A percentile compares a stretch with the other conserved stretches of the same genome.
phyloP scores from a whole-genome alignment of 2,888 invertebrate species.

The Caenorhabditis sinica region DNA sequence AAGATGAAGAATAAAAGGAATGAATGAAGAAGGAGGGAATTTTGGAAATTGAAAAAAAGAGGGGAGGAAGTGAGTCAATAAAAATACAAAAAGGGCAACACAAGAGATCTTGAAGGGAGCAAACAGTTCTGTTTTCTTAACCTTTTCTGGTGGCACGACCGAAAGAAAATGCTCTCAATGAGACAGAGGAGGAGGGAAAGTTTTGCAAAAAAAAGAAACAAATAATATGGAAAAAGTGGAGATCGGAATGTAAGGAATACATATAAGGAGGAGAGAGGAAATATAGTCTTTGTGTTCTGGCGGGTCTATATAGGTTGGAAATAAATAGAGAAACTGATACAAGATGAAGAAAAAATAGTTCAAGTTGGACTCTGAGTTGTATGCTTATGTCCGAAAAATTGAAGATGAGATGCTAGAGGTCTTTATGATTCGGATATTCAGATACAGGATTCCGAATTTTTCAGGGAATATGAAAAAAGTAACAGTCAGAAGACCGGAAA shows the following conservation, averaged over 20 bases:
- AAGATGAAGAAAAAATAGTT: too few relatives aligned
- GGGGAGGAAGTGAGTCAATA: constrained; percentile 20
- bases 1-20: neutral
- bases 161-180: constrained; percentile 39
- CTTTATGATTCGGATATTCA: too few relatives aligned
- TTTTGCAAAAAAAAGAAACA: constrained; percentile 28
- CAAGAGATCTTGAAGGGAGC: constrained; percentile 7
- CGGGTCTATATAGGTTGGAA: neutral
- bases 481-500: neutral
- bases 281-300: neutral
- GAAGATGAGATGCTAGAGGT: too few relatives aligned
- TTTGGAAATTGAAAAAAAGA: neutral
- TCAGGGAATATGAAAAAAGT: too few relatives aligned
- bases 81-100: constrained; percentile 40
- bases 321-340: neutral
- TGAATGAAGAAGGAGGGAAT: neutral
- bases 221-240: neutral
- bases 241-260: constrained; percentile 8
- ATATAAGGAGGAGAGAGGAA: neutral
- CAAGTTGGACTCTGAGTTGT: too few relatives aligned
- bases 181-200: neutral
- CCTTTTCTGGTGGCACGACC: constrained; percentile 42
- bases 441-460: too few relatives aligned
- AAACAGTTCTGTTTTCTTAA: constrained; percentile 9
- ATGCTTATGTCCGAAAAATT: too few relatives aligned